Evolutionary conservation across 2,113 vertebrate species (phyloP).

Genomic region (Lipophrys pholis): DNA sequence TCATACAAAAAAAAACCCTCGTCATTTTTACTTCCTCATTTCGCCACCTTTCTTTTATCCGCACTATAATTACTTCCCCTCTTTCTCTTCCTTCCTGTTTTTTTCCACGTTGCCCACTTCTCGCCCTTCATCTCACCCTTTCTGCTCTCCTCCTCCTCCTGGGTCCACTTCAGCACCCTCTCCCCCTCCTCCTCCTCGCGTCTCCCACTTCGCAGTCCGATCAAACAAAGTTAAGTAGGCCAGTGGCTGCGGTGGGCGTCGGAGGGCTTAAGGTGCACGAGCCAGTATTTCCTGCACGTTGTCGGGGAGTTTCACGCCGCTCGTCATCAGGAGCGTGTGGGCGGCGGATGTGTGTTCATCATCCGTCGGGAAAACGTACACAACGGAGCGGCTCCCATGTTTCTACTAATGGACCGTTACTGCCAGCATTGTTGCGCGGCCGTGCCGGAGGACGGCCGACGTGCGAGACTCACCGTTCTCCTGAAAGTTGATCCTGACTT

Average conservation of each 20-base stretch:
- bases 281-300: conserved; percentile 19
- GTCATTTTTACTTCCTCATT: no score
- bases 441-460: no score
- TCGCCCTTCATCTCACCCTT: background rate
- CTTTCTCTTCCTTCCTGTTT: no score
- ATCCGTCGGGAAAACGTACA: conserved; percentile 8
- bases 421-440: conserved; percentile 8
- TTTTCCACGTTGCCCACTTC: no score
- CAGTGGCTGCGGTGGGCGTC: conserved; percentile 60
- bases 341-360: conserved; percentile 22
- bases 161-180: conserved; percentile 6
- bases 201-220: conserved; percentile 53
- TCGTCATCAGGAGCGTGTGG: conserved; percentile 34
- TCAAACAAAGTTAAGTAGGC: conserved; percentile 74
- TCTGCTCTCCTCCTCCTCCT: background rate
- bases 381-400: conserved; percentile 5
- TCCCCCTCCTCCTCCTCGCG: conserved; percentile 14
- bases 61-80: background rate
- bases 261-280: conserved; percentile 54
- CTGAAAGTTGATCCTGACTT: conserved; percentile 89
- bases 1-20: no score
- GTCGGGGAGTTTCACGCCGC: conserved; percentile 23
- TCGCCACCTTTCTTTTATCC: no score
- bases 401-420: conserved; percentile 19
- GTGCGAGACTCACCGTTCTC: conserved; percentile 87